A percentile compares a stretch with the other conserved stretches of the same genome.
phyloP scores from a whole-genome alignment of 2,113 vertebrate species.

The Camelus bactrianus region DNA sequence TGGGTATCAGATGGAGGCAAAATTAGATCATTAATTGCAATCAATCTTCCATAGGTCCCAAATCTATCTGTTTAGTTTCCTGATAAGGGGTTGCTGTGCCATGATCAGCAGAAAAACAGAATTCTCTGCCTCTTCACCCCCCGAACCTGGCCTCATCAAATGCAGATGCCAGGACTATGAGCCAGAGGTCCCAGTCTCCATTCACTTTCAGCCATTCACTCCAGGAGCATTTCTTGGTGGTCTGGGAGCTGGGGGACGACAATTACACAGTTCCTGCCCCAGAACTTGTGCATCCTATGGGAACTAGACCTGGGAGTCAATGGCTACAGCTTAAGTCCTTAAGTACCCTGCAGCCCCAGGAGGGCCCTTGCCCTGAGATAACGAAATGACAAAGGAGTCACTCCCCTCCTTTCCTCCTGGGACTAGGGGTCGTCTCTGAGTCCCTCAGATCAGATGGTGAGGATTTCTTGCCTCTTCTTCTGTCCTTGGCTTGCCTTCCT shows the following conservation, averaged over 20 bases:
- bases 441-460: too few species aligned
- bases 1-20: too few species aligned
- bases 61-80: background rate
- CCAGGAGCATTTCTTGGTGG: background rate
- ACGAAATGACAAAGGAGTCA: background rate
- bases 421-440: background rate
- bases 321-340: background rate
- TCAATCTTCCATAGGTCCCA: background rate
- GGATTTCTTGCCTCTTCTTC: background rate
- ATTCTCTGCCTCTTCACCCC: background rate
- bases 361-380: too few species aligned
- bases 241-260: background rate
- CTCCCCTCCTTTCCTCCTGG: too few species aligned
- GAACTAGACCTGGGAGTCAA: background rate
- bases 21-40: background rate
- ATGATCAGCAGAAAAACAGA: background rate
- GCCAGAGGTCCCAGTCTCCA: background rate
- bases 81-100: too few species aligned
- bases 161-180: accelerated
- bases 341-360: background rate
- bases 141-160: background rate
- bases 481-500: background rate
- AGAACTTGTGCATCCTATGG: background rate
- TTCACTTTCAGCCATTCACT: too few species aligned
- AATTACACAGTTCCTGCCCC: background rate